Conservation (phyloP, 2,888 invertebrate species). For the Acanthoscelides obtectus region DNA sequence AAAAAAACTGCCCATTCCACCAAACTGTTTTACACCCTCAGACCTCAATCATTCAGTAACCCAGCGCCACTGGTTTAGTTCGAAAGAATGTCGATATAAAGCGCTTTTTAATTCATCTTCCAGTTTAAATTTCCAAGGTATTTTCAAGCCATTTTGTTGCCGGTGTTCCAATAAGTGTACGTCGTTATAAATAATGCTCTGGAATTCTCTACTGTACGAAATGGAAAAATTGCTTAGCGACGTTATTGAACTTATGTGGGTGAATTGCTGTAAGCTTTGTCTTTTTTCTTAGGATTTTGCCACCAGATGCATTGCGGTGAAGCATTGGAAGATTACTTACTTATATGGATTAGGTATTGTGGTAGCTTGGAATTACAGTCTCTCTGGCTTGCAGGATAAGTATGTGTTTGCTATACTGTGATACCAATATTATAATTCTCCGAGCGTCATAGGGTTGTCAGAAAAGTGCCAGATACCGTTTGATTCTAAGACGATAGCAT, state of each 20-base stretch:
- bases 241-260: background rate
- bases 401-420: no score
- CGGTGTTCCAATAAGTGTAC: background rate
- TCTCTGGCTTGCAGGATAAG: no score
- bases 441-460: no score
- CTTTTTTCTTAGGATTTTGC: background rate
- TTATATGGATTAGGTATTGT: no score
- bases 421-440: no score
- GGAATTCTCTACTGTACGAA: background rate
- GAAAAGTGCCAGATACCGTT: no score
- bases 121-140: background rate
- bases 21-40: no score
- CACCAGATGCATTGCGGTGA: background rate
- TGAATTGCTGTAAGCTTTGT: background rate
- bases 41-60: no score
- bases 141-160: background rate
- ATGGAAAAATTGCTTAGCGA: background rate
- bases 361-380: no score
- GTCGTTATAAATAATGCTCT: background rate
- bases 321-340: no score
- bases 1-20: no score
- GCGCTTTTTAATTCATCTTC: background rate
- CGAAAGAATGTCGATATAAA: background rate
- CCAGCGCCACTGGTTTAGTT: background rate
- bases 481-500: no score